Conservation (phyloP, 2,797 vertebrate genomes). For the Xenops minutus region DNA sequence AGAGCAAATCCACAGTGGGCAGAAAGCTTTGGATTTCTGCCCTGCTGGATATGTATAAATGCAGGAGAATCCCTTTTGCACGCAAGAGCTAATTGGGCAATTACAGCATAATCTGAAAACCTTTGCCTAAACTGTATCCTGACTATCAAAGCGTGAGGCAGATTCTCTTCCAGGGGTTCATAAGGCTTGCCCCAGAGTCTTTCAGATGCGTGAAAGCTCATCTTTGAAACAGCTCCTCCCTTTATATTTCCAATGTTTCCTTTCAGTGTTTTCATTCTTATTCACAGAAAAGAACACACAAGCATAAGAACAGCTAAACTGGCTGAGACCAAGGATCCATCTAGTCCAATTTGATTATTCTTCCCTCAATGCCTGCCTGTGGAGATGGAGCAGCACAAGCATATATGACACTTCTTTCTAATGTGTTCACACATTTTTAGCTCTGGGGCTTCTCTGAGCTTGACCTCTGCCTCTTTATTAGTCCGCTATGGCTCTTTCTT, state of each 20-base stretch:
- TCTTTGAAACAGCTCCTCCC: background rate
- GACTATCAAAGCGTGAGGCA: background rate
- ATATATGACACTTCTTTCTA: background rate
- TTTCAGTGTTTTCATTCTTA: background rate
- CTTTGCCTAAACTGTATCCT: background rate
- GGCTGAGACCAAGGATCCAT: background rate
- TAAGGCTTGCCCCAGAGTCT: background rate
- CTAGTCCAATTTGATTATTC: background rate
- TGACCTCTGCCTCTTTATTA: background rate
- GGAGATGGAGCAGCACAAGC: background rate
- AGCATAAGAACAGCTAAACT: background rate
- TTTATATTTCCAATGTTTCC: background rate
- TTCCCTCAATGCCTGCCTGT: background rate
- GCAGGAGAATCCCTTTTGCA: slow-evolving; percentile 40
- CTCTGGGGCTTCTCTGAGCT: background rate
- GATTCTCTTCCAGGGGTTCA: background rate
- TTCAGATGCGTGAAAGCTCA: background rate
- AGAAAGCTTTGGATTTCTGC: slow-evolving; percentile 51
- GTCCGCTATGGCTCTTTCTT: background rate
- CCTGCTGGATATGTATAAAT: slow-evolving; percentile 11
- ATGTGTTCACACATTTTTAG: background rate
- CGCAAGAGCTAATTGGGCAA: slow-evolving; percentile 37
- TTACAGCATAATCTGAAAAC: slow-evolving; percentile 24
- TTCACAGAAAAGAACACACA: background rate
- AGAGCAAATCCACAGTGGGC: slow-evolving; percentile 44